Conservation (phyloP, 2,888 invertebrate genomes). For the Ptychoptera albimana region DNA sequence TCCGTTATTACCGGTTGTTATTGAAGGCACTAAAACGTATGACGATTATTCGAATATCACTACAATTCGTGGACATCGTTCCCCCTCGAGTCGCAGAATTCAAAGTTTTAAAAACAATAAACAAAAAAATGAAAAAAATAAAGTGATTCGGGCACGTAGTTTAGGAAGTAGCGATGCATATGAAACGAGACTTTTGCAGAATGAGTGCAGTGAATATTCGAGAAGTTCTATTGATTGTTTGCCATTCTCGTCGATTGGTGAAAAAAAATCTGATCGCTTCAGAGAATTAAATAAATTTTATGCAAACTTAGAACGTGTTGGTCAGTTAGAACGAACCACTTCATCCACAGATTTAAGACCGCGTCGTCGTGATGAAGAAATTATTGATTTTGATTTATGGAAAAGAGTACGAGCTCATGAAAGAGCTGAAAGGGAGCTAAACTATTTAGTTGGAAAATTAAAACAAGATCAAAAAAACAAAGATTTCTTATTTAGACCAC, state of each 20-base stretch:
- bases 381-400: conserved; percentile 79
- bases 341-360: conserved; percentile 53
- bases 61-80: conserved; percentile 34
- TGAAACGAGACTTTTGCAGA: conserved; percentile 19
- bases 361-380: conserved; percentile 57
- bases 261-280: conserved; percentile 58
- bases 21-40: conserved; percentile 18
- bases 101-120: conserved; percentile 27
- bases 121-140: conserved; percentile 16
- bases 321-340: conserved; percentile 62
- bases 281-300: conserved; percentile 75
- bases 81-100: conserved; percentile 50
- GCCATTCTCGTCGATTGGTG: conserved; percentile 20
- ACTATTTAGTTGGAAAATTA: conserved; percentile 57
- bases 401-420: conserved; percentile 62
- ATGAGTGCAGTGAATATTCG: conserved; percentile 23
- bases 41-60: conserved; percentile 37
- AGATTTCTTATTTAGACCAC: conserved; percentile 67
- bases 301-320: conserved; percentile 67
- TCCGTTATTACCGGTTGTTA: conserved; percentile 28
- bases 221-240: conserved; percentile 18
- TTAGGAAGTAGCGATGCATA: conserved; percentile 41
- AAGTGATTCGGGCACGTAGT: conserved; percentile 43
- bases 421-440: conserved; percentile 67
- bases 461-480: conserved; percentile 65